Evolutionary conservation across 1,140 invertebrate genomes (phyloP), one percentile per base, ranked within the genome.

Genomic region (Probaryconus sp.): DNA sequence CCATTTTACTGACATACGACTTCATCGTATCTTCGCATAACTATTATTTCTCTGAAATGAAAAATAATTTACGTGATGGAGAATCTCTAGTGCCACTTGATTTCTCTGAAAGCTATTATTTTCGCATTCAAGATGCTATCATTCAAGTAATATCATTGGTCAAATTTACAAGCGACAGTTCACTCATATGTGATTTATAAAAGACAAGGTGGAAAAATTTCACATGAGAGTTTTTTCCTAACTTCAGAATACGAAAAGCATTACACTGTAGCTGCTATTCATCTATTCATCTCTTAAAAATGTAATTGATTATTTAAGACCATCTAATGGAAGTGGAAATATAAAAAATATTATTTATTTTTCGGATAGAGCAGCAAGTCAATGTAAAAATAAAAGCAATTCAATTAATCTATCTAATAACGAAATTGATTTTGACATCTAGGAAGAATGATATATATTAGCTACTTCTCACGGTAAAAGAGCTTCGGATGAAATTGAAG

Each of bases 401-500:
- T 68, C 75, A 35, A 21, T 24, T 6, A 78, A 78, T 43, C 35
- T 79, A 11, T 35, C 20, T 10, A 4, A 65, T 35, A 35, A 65
- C 35, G 11, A 11, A 14, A 17, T 7, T 42, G 78, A 79, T 51
- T 75, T 79, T 64, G 26, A 43, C 33, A 47, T 45, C n/a, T n/a
- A n/a, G n/a, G n/a, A n/a, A n/a, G n/a, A n/a, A n/a, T 38, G 82
- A 79, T n/a, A 76, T 48, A 82, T 82, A 43, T 82, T 67, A 65
- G 79, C 81, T 7, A 83, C 79, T 24, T 40, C 61, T 3, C 82
- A 81, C 58, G 79, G 82, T 11, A 79, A 78, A 73, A 37, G 60
- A 20, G 28, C 47, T 5, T 76, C 69, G 38, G 72, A 76, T 43
- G 68, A 74, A 13, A 16, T 80, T n/a, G 68, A 67, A n/a, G n/a